These are phyloP conservation scores for Siniperca undulata DNA, from an alignment of 2,797 vertebrate species.

Conservation along the genomic window DNA sequence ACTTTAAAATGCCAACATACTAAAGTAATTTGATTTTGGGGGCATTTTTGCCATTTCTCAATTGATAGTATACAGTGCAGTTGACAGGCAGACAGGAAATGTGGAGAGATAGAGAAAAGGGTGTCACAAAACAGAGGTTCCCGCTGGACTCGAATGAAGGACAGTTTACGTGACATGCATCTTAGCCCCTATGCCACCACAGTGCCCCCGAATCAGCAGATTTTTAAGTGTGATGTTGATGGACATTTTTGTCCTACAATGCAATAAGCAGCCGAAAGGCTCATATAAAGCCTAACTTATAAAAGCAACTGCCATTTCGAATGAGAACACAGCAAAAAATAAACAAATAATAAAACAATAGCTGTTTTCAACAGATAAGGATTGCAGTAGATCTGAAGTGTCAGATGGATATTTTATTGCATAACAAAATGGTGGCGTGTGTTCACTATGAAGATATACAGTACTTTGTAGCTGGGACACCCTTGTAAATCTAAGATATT, in stretches of 20 bases:
- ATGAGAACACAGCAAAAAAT: neutral
- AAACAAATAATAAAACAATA: neutral
- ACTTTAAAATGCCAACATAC: neutral
- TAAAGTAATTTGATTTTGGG: neutral
- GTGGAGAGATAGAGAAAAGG: neutral
- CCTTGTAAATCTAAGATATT: neutral
- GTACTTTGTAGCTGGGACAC: neutral
- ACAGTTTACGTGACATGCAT: neutral
- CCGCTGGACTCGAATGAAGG: neutral
- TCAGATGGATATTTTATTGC: neutral
- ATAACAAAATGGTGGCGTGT: neutral
- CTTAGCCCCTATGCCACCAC: neutral
- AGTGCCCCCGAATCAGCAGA: neutral
- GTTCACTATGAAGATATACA: slow-evolving; percentile 7
- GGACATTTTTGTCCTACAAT: neutral
- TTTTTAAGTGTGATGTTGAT: neutral
- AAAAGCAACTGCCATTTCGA: slow-evolving; percentile 12
- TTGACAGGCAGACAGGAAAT: neutral
- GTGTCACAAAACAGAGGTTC: neutral
- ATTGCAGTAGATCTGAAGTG: neutral
- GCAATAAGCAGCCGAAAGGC: neutral
- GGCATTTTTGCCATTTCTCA: neutral
- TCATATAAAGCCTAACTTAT: neutral
- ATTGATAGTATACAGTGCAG: neutral
- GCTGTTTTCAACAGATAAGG: rapidly evolving